Percentiles rank a stretch among this genome's conserved stretches.
Conservation (phyloP, 2,797 vertebrate genomes). For the Pipistrellus kuhlii region DNA sequence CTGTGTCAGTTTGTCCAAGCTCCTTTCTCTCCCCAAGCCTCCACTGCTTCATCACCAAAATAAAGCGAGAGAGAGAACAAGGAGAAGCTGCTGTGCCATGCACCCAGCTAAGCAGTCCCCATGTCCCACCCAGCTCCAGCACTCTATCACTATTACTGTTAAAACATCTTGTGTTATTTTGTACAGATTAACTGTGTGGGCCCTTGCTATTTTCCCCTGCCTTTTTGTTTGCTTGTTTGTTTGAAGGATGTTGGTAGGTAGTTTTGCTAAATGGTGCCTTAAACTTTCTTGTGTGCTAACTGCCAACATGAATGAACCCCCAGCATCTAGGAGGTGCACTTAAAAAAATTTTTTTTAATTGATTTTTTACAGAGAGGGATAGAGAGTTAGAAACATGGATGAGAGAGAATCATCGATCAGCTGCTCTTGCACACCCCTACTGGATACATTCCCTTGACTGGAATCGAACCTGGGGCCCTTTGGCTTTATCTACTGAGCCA, state of each 20-base stretch:
- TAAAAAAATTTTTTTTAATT: too few relatives aligned
- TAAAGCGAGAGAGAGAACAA: not conserved
- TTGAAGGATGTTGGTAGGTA: not conserved
- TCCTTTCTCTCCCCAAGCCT: not conserved
- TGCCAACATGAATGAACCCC: not conserved
- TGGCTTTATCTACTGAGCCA: too few relatives aligned
- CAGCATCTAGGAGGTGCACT: not conserved
- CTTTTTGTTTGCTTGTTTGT: not conserved
- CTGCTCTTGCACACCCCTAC: too few relatives aligned
- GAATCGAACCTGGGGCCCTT: too few relatives aligned
- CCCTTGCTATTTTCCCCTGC: not conserved
- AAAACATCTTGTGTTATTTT: not conserved
- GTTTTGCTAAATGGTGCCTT: conserved; percentile 12
- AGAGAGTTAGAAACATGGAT: too few relatives aligned
- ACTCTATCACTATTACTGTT: not conserved
- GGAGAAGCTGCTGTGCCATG: not conserved
- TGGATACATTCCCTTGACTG: too few relatives aligned
- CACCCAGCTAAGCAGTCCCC: not conserved
- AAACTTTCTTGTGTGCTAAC: not conserved
- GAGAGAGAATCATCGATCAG: too few relatives aligned
- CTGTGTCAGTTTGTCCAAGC: not conserved
- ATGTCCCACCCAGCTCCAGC: not conserved
- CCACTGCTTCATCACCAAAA: not conserved
- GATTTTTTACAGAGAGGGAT: too few relatives aligned
- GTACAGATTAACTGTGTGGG: not conserved